Base-by-base conservation (phyloP, 2,113 vertebrate genomes). In the Penelope pileata region DNA sequence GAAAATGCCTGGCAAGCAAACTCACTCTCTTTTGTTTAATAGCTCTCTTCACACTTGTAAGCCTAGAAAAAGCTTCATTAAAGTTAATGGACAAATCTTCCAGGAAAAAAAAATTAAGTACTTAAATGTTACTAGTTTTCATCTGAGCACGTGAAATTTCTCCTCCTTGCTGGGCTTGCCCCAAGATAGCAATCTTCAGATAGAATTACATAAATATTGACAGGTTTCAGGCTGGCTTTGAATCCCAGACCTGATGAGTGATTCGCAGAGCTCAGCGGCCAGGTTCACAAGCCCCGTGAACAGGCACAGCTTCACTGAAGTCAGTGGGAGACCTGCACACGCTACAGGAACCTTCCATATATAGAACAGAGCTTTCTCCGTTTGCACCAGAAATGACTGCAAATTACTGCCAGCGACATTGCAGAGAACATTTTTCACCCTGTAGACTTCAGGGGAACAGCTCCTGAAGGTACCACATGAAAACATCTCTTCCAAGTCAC, bases 61-160 rank as follows among this genome's bases (percentile, higher is more conserved):
- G 58, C 80, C 94, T 80, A 83, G 93, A 92, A 96, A 96, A 97
- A 97, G 74, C 95, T 95, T 97, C 92, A 95, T 97, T 98, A 98
- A 97, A 98, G 96, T 97, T 97, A 98, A 98, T 97, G 96, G 86
- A 95, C 93, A 97, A 95, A 96, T 91, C 90, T 95, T 96, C 53
- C 75, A 84, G 3, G 1, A 59, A 60, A 96, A 89, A 73, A 40
- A 78, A 76, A 70, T 40, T 21, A 94, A 73, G 89, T 83, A 83
- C 91, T 97, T 96, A 94, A 95, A 96, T 68, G 83, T 88, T 93
- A 60, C 72, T 88, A 67, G 89, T 88, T 96, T 92, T 7, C 82
- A 92, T 96, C 58, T 80, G 94, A 94, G 64, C 92, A 67, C 2
- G 56, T 90, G 96, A 91, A 96, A 96, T 89, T 96, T 96, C 86